Evolutionary conservation across 2,113 vertebrate genomes (phyloP).

Genomic region (Paramisgurnus dabryanus): DNA sequence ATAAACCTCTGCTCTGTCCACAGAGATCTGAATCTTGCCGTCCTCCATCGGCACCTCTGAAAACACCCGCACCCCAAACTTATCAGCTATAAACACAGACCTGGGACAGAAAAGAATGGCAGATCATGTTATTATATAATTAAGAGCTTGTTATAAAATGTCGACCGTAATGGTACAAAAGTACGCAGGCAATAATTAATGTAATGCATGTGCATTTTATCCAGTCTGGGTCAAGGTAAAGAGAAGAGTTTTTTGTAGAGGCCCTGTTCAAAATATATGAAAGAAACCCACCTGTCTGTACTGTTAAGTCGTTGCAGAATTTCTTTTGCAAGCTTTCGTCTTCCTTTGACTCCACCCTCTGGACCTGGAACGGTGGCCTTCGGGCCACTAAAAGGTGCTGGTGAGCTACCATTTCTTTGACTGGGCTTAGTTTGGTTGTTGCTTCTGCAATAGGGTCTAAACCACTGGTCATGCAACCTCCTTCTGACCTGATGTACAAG

Average conservation of each 20-base stretch:
- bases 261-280: neutral
- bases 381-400: neutral
- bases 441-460: neutral
- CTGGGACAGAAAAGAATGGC: conserved; percentile 62
- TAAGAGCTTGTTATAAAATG: too few species aligned
- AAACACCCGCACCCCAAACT: conserved; percentile 75
- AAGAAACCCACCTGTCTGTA: conserved; percentile 38
- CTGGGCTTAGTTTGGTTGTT: neutral
- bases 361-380: neutral
- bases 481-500: conserved; percentile 25
- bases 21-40: conserved; percentile 71
- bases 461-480: conserved; percentile 66
- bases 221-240: neutral
- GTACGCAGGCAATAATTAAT: too few species aligned
- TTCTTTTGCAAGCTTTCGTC: conserved; percentile 55
- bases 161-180: neutral
- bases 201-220: too few species aligned
- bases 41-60: conserved; percentile 57
- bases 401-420: neutral
- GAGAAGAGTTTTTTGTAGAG: neutral
- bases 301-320: conserved; percentile 58
- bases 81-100: conserved; percentile 70
- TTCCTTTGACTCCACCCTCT: conserved; percentile 53
- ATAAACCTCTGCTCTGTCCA: conserved; percentile 48
- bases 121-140: neutral